Conservation (phyloP, 2,888 invertebrate genomes). For the Clanis bilineata region DNA sequence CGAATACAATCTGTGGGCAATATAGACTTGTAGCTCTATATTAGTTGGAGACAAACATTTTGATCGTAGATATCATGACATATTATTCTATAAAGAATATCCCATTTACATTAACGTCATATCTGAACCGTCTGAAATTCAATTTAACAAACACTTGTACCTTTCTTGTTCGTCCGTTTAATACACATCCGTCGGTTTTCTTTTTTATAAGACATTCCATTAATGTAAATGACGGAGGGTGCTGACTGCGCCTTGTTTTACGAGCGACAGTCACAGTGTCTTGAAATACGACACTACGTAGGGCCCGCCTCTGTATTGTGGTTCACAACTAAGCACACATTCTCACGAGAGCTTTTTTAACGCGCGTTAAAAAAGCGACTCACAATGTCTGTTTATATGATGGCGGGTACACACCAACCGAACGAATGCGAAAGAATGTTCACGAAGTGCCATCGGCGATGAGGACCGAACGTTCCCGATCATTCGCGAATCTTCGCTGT, state of each 20-base stretch:
- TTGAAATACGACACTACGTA: conserved; percentile 53
- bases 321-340: conserved; percentile 3
- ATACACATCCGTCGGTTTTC: conserved; percentile 14
- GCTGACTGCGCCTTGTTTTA: conserved; percentile 60
- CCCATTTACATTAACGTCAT: background rate
- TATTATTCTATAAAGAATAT: background rate
- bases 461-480: no score
- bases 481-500: no score
- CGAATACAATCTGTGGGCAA: no score
- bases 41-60: no score
- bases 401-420: no score
- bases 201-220: conserved; percentile 41
- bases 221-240: conserved; percentile 51
- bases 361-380: no score
- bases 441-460: no score
- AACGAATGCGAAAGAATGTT: no score
- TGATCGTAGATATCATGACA: background rate
- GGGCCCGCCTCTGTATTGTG: background rate
- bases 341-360: no score
- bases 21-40: no score
- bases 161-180: conserved; percentile 22
- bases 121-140: conserved; percentile 17
- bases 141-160: conserved; percentile 16
- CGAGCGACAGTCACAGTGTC: conserved; percentile 55
- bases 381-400: no score